Base-by-base conservation (phyloP, 1,140 invertebrate species). In the Tachypleus tridentatus region DNA sequence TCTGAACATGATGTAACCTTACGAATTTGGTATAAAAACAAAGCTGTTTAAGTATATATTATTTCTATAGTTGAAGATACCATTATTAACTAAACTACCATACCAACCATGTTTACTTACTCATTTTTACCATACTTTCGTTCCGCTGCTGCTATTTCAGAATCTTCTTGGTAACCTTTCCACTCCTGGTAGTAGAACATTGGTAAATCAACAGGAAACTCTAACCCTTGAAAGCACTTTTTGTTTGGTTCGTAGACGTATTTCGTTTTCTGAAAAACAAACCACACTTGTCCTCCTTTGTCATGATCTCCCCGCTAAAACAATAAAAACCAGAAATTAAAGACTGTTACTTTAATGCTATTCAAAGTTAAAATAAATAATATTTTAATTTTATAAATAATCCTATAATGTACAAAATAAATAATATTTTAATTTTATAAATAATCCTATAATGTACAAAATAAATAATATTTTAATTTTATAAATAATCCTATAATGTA, bases 251-350 rank as follows among this genome's bases (percentile, higher is more conserved):
- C 84, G 85, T 91, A 98, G 62, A 91, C 75, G 78, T 97, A 98
- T 78, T 97, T 97, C 1, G 89, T 92, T 77, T 98, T 97, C 86
- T 98, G 95, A 77, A 97, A 98, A 62, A 87, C 84, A 75, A 98
- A 93, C 88, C 89, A 96, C 29, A 29, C 29, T 29, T 29, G 29
- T 29, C 29, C 29, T 29, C 29, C 29, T 29, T 29, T 29, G 29
- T 29, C 29, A 29, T 29, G 29, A 29, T 29, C 29, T 29, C 29
- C 29, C 29, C 29, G 29, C 29, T 29, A 29, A 29, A 29, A 29
- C 29, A 29, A 29, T 29, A 29, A 29, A 29, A 29, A 29, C 29
- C 29, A 29, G 29, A 29, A 29, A 2, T 29, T 29, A 29, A 29
- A 29, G 29, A 29, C 29, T 29, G 29, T 29, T 29, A 29, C 29